Conservation (phyloP, 1,140 invertebrate species). For the Cydia splendana region DNA sequence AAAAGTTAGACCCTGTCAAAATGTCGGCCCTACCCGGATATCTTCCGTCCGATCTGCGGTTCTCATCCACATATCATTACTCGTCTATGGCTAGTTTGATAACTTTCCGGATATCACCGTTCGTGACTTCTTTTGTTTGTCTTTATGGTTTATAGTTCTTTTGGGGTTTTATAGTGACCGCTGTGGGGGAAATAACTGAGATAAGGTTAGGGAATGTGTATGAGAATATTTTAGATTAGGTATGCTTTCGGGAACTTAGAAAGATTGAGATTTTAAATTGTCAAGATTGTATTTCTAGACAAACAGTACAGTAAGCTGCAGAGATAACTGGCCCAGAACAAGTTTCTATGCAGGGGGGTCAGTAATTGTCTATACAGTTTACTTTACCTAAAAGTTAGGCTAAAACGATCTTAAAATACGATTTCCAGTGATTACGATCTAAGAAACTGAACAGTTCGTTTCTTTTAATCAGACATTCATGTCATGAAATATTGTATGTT, state of each 20-base stretch:
- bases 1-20: background rate
- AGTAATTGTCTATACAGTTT: no score
- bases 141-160: conserved; percentile 7
- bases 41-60: background rate
- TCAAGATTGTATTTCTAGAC: no score
- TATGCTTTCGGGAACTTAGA: background rate
- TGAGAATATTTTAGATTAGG: background rate
- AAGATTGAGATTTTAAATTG: no score
- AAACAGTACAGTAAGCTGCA: no score
- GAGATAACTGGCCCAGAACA: no score
- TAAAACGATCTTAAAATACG: no score
- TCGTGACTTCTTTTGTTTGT: conserved; percentile 13
- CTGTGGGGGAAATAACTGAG: background rate
- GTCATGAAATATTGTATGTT: no score
- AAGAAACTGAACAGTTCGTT: no score
- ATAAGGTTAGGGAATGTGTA: background rate
- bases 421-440: no score
- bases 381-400: no score
- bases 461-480: no score
- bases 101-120: conserved; percentile 13
- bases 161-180: background rate
- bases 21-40: conserved; percentile 2
- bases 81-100: background rate
- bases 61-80: conserved; percentile 15
- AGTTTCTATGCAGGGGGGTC: no score